Conservation (phyloP, 2,797 vertebrate species). For the Urosaurus nigricauda region DNA sequence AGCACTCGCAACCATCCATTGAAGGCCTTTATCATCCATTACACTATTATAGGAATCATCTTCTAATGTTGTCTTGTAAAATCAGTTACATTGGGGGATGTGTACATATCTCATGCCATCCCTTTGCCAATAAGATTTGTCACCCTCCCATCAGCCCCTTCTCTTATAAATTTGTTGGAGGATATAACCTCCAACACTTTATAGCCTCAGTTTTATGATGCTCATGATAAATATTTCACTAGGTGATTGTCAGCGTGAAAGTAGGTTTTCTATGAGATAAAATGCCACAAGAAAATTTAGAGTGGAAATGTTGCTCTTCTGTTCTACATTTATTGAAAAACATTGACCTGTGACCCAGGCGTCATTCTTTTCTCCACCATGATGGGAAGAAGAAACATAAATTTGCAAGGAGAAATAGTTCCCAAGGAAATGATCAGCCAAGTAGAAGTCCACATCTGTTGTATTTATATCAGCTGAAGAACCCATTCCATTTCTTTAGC, state of each 20-base stretch:
- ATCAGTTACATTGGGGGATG: neutral
- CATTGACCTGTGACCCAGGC: constrained; percentile 16
- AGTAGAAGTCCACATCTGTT: constrained; percentile 49
- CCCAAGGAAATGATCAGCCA: constrained; percentile 58
- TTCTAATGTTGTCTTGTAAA: constrained; percentile 21
- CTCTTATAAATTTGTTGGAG: constrained; percentile 69
- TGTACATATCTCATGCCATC: neutral
- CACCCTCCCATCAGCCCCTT: constrained; percentile 58
- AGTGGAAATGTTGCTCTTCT: constrained; percentile 49
- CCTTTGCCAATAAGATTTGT: constrained; percentile 53
- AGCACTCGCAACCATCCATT: neutral
- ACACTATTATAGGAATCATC: constrained; percentile 14
- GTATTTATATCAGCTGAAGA: constrained; percentile 48
- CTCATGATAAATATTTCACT: constrained; percentile 67
- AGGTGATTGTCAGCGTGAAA: constrained; percentile 70
- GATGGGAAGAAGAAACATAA: constrained; percentile 4
- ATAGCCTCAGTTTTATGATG: constrained; percentile 71
- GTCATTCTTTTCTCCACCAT: neutral
- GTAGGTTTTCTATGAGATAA: constrained; percentile 70
- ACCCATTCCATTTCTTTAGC: constrained; percentile 47
- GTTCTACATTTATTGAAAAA: constrained; percentile 62
- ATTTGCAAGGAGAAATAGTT: constrained; percentile 45
- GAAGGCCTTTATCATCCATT: neutral
- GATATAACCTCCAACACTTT: too few species aligned
- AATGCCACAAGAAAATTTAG: constrained; percentile 70